These are phyloP conservation scores for Gisinianus flammeolus DNA, from an alignment of 2,888 invertebrate species.

Conservation along the genomic window DNA sequence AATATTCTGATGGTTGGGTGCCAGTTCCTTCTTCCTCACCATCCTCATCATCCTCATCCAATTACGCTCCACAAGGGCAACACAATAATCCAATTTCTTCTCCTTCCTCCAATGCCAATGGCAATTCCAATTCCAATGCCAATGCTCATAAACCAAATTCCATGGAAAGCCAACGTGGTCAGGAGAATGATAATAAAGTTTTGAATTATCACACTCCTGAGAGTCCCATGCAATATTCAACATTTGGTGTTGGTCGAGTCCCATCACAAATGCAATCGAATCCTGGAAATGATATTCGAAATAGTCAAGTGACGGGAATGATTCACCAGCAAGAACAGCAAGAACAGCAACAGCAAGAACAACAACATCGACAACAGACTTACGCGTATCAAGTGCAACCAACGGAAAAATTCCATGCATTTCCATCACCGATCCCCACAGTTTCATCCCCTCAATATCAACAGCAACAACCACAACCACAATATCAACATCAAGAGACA, in stretches of 20 bases:
- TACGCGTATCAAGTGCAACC: neutral
- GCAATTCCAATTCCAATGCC: neutral
- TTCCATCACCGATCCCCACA: neutral
- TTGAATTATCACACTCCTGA: neutral
- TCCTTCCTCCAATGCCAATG: neutral
- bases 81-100: neutral
- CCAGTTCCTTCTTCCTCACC: neutral
- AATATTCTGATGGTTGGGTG: neutral
- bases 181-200: neutral
- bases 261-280: no score
- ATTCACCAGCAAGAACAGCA: neutral
- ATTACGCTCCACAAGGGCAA: neutral
- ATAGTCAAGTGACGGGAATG: neutral
- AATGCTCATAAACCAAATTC: no score
- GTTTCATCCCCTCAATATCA: neutral
- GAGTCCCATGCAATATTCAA: neutral
- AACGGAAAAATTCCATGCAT: neutral
- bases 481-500: neutral
- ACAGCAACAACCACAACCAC: slow-evolving; percentile 18
- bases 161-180: neutral
- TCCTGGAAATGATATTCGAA: neutral
- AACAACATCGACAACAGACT: neutral
- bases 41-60: neutral
- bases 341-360: neutral
- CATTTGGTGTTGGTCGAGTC: neutral